These are phyloP conservation scores for Cryptus viduatorius DNA, from an alignment of 2,888 invertebrate species.

Conservation along the genomic window DNA sequence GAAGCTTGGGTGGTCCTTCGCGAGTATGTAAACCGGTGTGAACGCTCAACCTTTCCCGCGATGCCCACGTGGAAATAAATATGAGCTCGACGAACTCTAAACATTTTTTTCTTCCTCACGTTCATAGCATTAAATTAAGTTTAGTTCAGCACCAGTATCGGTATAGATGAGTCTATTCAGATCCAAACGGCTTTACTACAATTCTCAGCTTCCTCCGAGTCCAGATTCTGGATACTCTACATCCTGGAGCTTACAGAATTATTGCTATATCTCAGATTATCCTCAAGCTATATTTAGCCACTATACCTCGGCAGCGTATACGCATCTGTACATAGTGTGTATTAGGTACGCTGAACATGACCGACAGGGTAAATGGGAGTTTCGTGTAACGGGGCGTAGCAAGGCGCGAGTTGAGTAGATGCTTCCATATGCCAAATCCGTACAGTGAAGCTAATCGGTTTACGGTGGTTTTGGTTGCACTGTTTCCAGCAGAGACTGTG, in stretches of 20 bases:
- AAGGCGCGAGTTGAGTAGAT: not conserved
- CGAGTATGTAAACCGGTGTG: not conserved
- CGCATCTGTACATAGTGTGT: conserved; percentile 16
- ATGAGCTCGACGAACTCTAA: conserved; percentile 7
- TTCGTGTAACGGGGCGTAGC: conserved; percentile 38
- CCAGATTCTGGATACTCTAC: conserved; percentile 15
- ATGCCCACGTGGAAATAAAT: conserved; percentile 25
- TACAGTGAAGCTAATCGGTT: conserved; percentile 25
- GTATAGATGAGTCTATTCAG: not conserved
- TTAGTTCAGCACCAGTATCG: not conserved
- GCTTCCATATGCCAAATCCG: not conserved
- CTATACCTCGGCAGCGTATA: conserved; percentile 28
- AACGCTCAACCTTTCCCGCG: conserved; percentile 1
- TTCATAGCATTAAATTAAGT: not conserved
- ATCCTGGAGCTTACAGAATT: conserved; percentile 40
- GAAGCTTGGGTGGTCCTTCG: conserved; percentile 66
- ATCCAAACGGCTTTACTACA: conserved; percentile 1
- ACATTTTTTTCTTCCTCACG: not conserved
- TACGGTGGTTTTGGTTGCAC: not conserved
- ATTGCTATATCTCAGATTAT: conserved; percentile 47
- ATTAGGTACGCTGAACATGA: conserved; percentile 12
- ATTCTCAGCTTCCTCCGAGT: conserved; percentile 23
- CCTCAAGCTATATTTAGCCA: not conserved
- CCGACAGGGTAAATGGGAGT: conserved; percentile 17
- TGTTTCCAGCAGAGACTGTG: not conserved